Evolutionary conservation across 2,113 vertebrate genomes (phyloP).

Genomic region (Anthoscopus minutus): DNA sequence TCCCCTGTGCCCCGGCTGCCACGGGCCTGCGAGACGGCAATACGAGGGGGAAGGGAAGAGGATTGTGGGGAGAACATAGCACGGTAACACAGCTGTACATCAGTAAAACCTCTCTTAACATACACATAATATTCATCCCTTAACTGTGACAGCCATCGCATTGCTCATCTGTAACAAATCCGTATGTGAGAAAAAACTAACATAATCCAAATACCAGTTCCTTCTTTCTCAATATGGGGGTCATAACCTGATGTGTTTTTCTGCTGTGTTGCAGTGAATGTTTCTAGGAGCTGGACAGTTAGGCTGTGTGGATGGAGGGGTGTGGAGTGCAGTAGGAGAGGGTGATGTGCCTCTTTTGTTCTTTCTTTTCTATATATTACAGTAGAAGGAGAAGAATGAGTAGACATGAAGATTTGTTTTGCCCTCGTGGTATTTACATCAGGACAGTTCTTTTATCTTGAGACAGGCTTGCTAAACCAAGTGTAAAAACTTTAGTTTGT

Average conservation of each 20-base stretch:
- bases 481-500: neutral
- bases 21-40: too few relatives aligned
- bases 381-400: neutral
- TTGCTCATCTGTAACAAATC: too few relatives aligned
- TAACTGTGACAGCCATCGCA: too few relatives aligned
- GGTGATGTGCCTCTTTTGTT: neutral
- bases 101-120: too few relatives aligned
- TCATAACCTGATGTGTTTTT: neutral
- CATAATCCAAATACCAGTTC: neutral
- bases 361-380: neutral
- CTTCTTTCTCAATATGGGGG: accelerated
- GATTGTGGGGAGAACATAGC: too few relatives aligned
- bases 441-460: neutral
- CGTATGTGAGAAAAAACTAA: neutral
- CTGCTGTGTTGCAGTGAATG: neutral
- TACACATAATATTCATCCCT: too few relatives aligned
- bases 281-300: neutral
- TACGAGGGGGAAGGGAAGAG: too few relatives aligned
- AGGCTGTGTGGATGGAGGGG: accelerated
- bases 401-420: neutral
- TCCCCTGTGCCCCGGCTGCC: too few relatives aligned
- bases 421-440: neutral
- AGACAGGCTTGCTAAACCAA: neutral
- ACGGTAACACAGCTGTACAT: too few relatives aligned
- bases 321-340: neutral